Evolutionary conservation across 2,113 vertebrate genomes (phyloP).

Genomic region (Oncorhynchus keta): DNA sequence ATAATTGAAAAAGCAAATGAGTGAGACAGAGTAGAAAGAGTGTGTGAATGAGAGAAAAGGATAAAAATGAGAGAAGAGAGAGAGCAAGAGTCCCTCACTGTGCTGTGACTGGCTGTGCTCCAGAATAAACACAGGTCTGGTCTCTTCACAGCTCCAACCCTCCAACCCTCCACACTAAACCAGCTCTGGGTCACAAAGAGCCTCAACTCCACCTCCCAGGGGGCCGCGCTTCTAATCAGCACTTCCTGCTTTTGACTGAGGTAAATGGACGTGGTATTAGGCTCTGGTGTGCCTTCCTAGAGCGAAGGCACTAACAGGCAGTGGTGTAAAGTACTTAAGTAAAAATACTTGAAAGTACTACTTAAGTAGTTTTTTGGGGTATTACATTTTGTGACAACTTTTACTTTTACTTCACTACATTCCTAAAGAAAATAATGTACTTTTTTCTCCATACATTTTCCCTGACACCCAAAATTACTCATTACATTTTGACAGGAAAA

Average conservation of each 20-base stretch:
- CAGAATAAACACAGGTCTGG: slow-evolving; percentile 64
- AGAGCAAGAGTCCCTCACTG: slow-evolving; percentile 40
- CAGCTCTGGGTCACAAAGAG: slow-evolving; percentile 49
- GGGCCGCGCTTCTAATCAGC: slow-evolving; percentile 57
- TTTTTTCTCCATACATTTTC: no score
- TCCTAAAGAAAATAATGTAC: no score
- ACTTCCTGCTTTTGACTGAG: slow-evolving; percentile 55
- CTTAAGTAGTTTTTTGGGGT: no score
- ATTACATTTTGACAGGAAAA: no score
- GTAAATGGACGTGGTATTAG: slow-evolving; percentile 50
- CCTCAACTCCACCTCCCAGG: slow-evolving; percentile 60
- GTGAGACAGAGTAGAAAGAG: slow-evolving; percentile 11
- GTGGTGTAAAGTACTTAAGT: no score
- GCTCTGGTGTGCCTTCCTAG: neutral
- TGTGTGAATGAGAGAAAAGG: slow-evolving; percentile 33
- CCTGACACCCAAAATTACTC: no score
- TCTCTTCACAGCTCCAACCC: slow-evolving; percentile 58
- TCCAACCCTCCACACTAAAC: slow-evolving; percentile 54
- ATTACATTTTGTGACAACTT: no score
- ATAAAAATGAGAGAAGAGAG: slow-evolving; percentile 34
- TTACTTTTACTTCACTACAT: no score
- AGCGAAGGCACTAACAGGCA: neutral
- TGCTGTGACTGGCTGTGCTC: slow-evolving; percentile 48
- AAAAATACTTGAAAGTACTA: no score
- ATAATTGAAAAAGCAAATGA: neutral